Evolutionary conservation across 2,888 invertebrate genomes (phyloP), one percentile per base, ranked within the genome.

Genomic region (Isoperla grammatica): DNA sequence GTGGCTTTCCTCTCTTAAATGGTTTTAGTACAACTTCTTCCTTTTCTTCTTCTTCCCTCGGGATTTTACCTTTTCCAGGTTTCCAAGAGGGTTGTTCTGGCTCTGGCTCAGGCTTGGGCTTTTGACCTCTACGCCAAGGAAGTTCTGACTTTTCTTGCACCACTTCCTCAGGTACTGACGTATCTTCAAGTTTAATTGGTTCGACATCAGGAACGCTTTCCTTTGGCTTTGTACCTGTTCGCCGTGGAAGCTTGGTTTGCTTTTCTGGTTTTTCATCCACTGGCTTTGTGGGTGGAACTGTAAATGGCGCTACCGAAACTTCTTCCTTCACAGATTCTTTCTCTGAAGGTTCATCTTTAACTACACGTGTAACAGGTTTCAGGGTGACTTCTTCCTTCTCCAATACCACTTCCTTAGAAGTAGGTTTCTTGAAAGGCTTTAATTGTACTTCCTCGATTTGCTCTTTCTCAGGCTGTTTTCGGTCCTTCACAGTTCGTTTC

Each of bases 401-500:
- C 45, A 11, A 40, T 13, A 29, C 45, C 22, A 45, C 48, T 15
- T 61, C 53, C 13, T 58, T 62, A 12, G 43, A 42, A 22, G 12
- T 22, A 37, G 43, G 49, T 53, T 62, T 61, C 4, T 57, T 53
- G n/a, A 46, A 60, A 2, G 65, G 83, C 66, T 81, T 78, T 64
- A 84, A 69, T 67, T 79, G 77, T n/a, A 84, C 78, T 48, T 71
- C 69, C 65, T 78, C 76, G 4, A 76, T 39, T 9, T 67, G 71
- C 66, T 78, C 76, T 61, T 73, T 75, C 2, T 67, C 68, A 15
- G 74, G 67, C 63, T 74, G 72, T 67, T 76, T 76, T 54, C 66
- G 71, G 49, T 74, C 72, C 17, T 70, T 67, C 66, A 69, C 69
- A 61, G 76, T 71, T 67, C 75, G 76, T 66, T 82, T 65, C 29